Evolutionary conservation across 2,888 invertebrate genomes (phyloP), one percentile per base, ranked within the genome.

Genomic region (Orthosia cruda): DNA sequence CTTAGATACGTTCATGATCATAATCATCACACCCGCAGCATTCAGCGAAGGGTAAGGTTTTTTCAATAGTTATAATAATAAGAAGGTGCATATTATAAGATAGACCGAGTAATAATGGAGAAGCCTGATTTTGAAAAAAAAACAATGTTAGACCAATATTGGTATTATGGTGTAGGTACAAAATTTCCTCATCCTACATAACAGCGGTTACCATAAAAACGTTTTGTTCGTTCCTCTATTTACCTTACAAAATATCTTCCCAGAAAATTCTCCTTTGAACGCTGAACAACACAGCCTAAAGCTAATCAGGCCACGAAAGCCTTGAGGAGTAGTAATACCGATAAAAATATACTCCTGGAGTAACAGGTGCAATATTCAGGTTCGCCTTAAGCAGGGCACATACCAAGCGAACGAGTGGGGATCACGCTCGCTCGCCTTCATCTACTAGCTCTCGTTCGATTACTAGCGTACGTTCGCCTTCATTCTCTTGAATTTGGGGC

Each of bases 321-420:
- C 82, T 71, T 57, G 32, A 77, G 85, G 78, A 85, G 81, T 54
- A 54, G 71, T 71, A 79, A 67, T 55, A 71, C 75, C 81, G 81
- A 84, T 84, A 84, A 85, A 85, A 85, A 85, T 77, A 74, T 65
- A 66, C 84, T 78, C 47, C 4, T 47, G 23, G 32, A 64, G 74
- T 72, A 76, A 82, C 82, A 82, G 81, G 85, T 84, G 85, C 77
- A 82, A 72, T 84, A 70, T 85, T 74, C 72, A 32, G 18, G 54
- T 70, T 45, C 45, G 23, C 20, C 57, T 26, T 65, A 80, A 64
- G 64, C 67, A 69, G 7, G 11, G 47, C 45, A 47, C 16, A 62
- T 0, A 67, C 62, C 7, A 12, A 3, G 26, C n/a, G 7, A 45
- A 26, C 15, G 55, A 23, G 2, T 5, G 23, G 23, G 40, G 40